Percentiles rank a stretch among this genome's conserved stretches.
Evolutionary conservation across 2,888 invertebrate genomes (phyloP).

Genomic region (Tryphoninae sp.): DNA sequence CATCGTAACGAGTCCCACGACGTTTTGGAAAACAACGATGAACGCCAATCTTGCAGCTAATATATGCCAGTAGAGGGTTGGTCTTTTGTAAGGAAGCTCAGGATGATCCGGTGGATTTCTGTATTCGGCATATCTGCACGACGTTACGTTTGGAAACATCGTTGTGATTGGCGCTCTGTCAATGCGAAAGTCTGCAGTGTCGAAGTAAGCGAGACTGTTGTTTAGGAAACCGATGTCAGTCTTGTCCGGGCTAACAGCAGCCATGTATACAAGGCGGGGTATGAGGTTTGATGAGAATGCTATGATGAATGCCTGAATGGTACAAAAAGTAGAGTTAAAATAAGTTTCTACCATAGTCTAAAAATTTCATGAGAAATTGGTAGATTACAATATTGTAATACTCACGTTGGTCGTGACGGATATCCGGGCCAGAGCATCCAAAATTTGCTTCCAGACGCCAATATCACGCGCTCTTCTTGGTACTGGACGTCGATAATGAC

Average conservation of each 20-base stretch:
- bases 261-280: conserved; percentile 88
- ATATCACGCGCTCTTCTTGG: conserved; percentile 89
- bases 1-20: conserved; percentile 88
- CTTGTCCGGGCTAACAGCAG: conserved; percentile 82
- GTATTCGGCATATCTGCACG: conserved; percentile 90
- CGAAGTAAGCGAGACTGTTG: conserved; percentile 85
- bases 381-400: conserved; percentile 50
- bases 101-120: conserved; percentile 86
- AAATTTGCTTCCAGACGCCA: conserved; percentile 90
- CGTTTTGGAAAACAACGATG: conserved; percentile 89
- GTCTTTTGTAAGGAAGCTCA: conserved; percentile 85
- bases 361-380: conserved; percentile 22
- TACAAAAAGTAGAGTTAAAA: neutral
- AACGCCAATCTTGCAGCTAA: conserved; percentile 95
- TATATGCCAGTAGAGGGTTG: conserved; percentile 93
- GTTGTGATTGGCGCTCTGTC: conserved; percentile 76
- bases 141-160: conserved; percentile 73
- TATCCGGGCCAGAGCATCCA: conserved; percentile 88
- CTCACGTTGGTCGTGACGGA: conserved; percentile 91
- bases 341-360: neutral
- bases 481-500: conserved; percentile 88
- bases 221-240: conserved; percentile 87
- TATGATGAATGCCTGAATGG: conserved; percentile 88
- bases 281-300: conserved; percentile 93
- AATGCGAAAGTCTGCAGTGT: conserved; percentile 84